A percentile compares a stretch with the other conserved stretches of the same genome.
These are phyloP conservation scores for Channa maculata DNA, from an alignment of 2,113 vertebrate species.

Conservation along the genomic window DNA sequence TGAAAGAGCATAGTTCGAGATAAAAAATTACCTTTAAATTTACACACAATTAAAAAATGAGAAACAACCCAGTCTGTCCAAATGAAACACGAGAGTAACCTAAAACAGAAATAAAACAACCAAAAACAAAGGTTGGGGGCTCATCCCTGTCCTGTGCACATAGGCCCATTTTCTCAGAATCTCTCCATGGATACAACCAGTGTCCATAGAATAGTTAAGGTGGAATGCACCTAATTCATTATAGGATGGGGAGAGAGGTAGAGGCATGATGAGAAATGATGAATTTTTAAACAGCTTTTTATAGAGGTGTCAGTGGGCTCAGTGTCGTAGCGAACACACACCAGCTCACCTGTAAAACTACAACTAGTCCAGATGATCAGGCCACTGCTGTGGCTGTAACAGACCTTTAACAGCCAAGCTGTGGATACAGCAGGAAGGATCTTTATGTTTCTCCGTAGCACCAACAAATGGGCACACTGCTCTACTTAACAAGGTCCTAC, in stretches of 20 bases:
- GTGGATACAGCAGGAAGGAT: neutral
- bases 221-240: neutral
- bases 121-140: no score
- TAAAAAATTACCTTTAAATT: no score
- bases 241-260: neutral
- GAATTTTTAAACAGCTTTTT: neutral
- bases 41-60: no score
- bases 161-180: no score
- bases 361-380: slow-evolving; percentile 29
- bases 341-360: slow-evolving; percentile 5
- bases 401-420: neutral
- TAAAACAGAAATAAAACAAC: no score
- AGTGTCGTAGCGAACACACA: neutral
- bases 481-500: neutral
- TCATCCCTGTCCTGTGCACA: no score
- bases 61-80: no score
- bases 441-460: neutral
- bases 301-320: neutral
- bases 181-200: neutral
- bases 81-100: no score
- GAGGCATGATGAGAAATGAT: neutral
- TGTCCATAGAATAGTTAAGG: neutral
- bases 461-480: neutral
- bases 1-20: no score
- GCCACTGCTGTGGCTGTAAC: neutral